Evolutionary conservation across 2,888 invertebrate genomes (phyloP).

Genomic region (Panorpa germanica): DNA sequence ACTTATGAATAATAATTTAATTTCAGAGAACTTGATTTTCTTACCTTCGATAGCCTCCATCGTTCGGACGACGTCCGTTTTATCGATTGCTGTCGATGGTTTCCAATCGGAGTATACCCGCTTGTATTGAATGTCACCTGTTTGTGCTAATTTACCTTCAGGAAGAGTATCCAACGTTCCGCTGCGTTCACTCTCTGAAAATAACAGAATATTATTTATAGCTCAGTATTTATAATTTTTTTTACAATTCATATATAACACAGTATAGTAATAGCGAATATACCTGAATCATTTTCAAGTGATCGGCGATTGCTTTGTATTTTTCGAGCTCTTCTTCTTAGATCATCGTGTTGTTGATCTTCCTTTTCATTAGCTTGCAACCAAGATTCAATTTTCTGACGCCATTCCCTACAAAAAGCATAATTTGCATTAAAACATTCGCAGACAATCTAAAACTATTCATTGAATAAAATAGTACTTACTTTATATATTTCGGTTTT

Average conservation of each 20-base stretch:
- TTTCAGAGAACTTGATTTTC: slow-evolving; percentile 6
- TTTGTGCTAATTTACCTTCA: slow-evolving; percentile 38
- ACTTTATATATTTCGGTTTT: slow-evolving; percentile 36
- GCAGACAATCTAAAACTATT: slow-evolving; percentile 2
- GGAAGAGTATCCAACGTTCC: slow-evolving; percentile 52
- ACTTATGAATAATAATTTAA: not conserved
- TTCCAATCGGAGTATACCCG: slow-evolving; percentile 62
- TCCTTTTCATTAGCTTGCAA: slow-evolving; percentile 70
- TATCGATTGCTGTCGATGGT: slow-evolving; percentile 57
- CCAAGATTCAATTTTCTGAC: slow-evolving; percentile 85
- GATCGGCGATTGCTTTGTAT: slow-evolving; percentile 54
- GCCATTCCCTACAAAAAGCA: slow-evolving; percentile 49
- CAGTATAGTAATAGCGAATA: slow-evolving; percentile 7
- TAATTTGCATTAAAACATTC: not conserved
- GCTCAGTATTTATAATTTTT: slow-evolving; percentile 2
- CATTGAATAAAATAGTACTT: slow-evolving; percentile 1
- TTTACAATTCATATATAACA: slow-evolving; percentile 1
- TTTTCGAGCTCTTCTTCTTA: slow-evolving; percentile 41
- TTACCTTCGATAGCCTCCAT: slow-evolving; percentile 76
- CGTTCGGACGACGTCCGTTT: slow-evolving; percentile 63
- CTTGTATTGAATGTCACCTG: slow-evolving; percentile 29
- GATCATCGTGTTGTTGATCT: slow-evolving; percentile 51
- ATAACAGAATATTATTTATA: slow-evolving; percentile 8
- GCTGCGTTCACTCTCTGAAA: slow-evolving; percentile 59
- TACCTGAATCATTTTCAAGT: slow-evolving; percentile 73